Base-by-base conservation (phyloP, 2,797 vertebrate genomes). In the Siniperca obscura region DNA sequence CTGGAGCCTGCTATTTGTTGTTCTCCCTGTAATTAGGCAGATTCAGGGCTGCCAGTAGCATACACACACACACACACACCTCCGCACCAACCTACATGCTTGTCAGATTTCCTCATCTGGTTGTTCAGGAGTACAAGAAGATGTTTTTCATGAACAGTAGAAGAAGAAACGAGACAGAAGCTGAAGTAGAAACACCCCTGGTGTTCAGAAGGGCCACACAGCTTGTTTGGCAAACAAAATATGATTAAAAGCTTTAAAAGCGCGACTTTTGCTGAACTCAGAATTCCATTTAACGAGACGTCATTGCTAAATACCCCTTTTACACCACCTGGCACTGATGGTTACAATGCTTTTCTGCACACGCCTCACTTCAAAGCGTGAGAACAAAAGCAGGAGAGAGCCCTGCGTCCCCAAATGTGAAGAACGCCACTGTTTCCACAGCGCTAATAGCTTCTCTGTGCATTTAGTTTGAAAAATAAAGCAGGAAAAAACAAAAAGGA, bases 11-110 rank as follows among this genome's bases (percentile, higher is more conserved):
- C 69, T 85, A 87, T 87, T 75, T 87, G 91, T 90, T 88, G 80
- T 77, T 84, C 74, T 86, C 72, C 30, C 74, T 85, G 84, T 92
- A 93, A 94, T 92, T 89, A 93, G 79, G 74, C 82, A 85, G 77
- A 92, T 80, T 77, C 81, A 25, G 62, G 74, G 71, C 80, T 86
- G 85, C 87, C 80, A 86, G 61, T 22, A 48, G 2, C 38, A 34
- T 4, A 46, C 40, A 74, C 59, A 48, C 61, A 65, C 52, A 50
- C 46, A 30, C n/a, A 66, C 34, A 65, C 52, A 69, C 12, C 46
- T 56, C 70, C 48, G 55, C 48, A 44, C 55, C 16, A 13, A 46
- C 73, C 36, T 25, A 56, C 27, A 55, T 25, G 76, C 77, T 80
- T 74, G 60, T 84, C 81, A 87, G 75, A 87, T 80, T 85, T 77